Percentiles rank a stretch among this genome's conserved stretches.
phyloP scores from a whole-genome alignment of 1,140 invertebrate species.

The Asobara japonica region DNA sequence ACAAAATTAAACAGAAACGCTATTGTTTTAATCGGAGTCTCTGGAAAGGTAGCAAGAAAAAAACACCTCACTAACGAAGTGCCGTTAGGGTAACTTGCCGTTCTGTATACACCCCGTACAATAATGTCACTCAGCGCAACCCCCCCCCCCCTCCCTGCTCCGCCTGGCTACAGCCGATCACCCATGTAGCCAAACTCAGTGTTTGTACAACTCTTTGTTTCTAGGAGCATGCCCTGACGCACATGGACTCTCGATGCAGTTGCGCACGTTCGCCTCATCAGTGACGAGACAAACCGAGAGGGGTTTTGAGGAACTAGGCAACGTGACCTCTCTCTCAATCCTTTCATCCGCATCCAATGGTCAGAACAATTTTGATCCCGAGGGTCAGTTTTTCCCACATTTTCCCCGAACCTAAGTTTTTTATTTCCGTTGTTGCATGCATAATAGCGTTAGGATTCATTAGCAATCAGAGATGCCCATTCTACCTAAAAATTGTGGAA shows the following conservation, averaged over 20 bases:
- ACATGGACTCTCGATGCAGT: slow-evolving; percentile 10
- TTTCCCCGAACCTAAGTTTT: slow-evolving; percentile 54
- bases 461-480: slow-evolving; percentile 66
- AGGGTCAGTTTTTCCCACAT: slow-evolving; percentile 4
- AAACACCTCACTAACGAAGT: slow-evolving; percentile 63
- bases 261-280: slow-evolving; percentile 10
- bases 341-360: neutral
- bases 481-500: slow-evolving; percentile 9
- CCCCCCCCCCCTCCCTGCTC: slow-evolving; percentile 18
- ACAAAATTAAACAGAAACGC: neutral
- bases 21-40: slow-evolving; percentile 8
- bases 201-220: slow-evolving; percentile 63
- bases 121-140: slow-evolving; percentile 48
- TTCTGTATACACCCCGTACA: slow-evolving; percentile 40
- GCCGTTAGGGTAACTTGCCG: slow-evolving; percentile 49
- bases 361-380: slow-evolving; percentile 4
- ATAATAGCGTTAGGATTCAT: slow-evolving; percentile 68
- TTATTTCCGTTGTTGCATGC: slow-evolving; percentile 60
- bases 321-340: slow-evolving; percentile 11
- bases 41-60: slow-evolving; percentile 51
- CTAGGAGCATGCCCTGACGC: slow-evolving; percentile 48
- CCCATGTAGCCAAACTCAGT: slow-evolving; percentile 52
- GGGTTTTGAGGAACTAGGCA: slow-evolving; percentile 10
- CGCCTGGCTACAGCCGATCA: no score
- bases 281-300: slow-evolving; percentile 19